Percentiles rank a stretch among this genome's conserved stretches.
Evolutionary conservation across 2,888 invertebrate genomes (phyloP).

Genomic region (Unio delphinus): DNA sequence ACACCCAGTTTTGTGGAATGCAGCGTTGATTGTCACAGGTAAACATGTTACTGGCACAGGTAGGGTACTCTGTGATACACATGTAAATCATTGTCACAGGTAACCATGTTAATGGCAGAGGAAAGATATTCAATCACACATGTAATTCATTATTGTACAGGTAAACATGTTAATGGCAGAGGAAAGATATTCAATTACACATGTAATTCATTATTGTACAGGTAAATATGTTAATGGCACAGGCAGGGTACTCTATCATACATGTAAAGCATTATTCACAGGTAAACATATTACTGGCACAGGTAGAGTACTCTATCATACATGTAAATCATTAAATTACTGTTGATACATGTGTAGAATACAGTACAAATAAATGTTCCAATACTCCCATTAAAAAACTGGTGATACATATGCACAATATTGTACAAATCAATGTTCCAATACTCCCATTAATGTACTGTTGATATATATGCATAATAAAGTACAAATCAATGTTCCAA

Average conservation of each 20-base stretch:
- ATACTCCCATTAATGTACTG: too few relatives aligned
- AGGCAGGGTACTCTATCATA: constrained; percentile 70
- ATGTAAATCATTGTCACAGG: background rate
- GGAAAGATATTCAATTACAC: too few relatives aligned
- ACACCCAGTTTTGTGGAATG: constrained; percentile 54
- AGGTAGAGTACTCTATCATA: constrained; percentile 70
- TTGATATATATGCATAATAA: too few relatives aligned
- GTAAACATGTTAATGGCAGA: too few relatives aligned
- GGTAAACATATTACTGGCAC: constrained; percentile 79
- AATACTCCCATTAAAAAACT: background rate
- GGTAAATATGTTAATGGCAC: constrained; percentile 77
- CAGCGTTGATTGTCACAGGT: constrained; percentile 82
- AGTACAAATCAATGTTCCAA: too few relatives aligned
- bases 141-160: constrained; percentile 72
- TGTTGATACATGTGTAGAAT: background rate
- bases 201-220: too few relatives aligned
- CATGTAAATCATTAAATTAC: background rate
- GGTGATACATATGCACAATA: too few relatives aligned
- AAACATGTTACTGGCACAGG: constrained; percentile 79
- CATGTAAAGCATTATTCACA: constrained; percentile 72
- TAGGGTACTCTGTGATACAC: constrained; percentile 49
- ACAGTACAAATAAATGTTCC: background rate
- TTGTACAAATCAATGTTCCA: too few relatives aligned
- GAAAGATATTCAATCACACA: too few relatives aligned
- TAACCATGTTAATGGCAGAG: too few relatives aligned